Percentiles rank a stretch among this genome's conserved stretches.
These are phyloP conservation scores for Harpalus rufipes DNA, from an alignment of 2,888 invertebrate species.

Conservation along the genomic window DNA sequence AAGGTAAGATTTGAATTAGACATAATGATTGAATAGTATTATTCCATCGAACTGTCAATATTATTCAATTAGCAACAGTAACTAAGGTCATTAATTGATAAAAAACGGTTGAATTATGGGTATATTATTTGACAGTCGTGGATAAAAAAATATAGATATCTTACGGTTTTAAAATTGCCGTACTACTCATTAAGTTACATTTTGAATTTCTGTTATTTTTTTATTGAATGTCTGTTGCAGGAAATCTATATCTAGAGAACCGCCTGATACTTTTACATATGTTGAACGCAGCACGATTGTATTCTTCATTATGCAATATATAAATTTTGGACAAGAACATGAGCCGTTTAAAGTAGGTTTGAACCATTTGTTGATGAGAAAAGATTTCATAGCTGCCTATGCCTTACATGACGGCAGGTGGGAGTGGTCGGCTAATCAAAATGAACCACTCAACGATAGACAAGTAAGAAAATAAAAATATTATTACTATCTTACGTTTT, in stretches of 20 bases:
- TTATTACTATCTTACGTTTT: slow-evolving; percentile 37
- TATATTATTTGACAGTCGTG: too few relatives aligned
- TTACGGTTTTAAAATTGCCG: too few relatives aligned
- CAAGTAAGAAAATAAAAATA: slow-evolving; percentile 72
- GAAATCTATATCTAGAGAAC: slow-evolving; percentile 65
- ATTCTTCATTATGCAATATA: slow-evolving; percentile 71
- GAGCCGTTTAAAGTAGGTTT: slow-evolving; percentile 72
- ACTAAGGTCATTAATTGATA: too few relatives aligned
- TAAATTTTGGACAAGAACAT: slow-evolving; percentile 71
- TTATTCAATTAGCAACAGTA: too few relatives aligned
- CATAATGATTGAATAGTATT: too few relatives aligned
- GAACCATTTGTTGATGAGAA: slow-evolving; percentile 71
- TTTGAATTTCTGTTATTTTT: background rate
- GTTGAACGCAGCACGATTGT: slow-evolving; percentile 74
- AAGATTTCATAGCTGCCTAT: slow-evolving; percentile 73
- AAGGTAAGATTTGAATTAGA: too few relatives aligned
- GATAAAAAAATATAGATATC: too few relatives aligned
- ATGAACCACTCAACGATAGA: slow-evolving; percentile 73
- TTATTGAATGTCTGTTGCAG: background rate
- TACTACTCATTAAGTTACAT: too few relatives aligned
- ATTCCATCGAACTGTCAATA: too few relatives aligned
- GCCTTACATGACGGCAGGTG: slow-evolving; percentile 75
- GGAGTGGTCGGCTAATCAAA: slow-evolving; percentile 72
- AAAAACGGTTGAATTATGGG: too few relatives aligned
- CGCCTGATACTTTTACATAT: slow-evolving; percentile 71